These are phyloP conservation scores for Etheostoma spectabile DNA, from an alignment of 2,113 vertebrate genomes.

Conservation along the genomic window DNA sequence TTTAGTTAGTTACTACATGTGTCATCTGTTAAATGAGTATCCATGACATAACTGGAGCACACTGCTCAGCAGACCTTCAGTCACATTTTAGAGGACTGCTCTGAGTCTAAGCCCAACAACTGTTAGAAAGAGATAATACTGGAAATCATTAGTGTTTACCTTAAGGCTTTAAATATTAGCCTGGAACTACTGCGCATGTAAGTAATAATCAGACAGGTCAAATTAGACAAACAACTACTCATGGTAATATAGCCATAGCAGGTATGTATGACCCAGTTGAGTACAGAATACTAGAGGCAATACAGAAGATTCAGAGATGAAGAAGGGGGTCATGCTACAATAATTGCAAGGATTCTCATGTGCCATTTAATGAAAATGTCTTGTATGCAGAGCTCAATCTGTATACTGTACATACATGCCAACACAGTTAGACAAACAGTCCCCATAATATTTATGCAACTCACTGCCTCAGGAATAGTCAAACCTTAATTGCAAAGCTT, in stretches of 20 bases:
- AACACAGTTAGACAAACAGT: background rate
- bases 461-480: background rate
- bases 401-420: background rate
- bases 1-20: background rate
- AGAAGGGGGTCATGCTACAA: background rate
- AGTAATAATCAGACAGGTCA: slow-evolving; percentile 16
- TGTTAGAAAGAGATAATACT: background rate
- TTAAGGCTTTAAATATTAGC: slow-evolving; percentile 12
- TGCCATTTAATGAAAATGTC: slow-evolving; percentile 2
- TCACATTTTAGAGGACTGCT: background rate
- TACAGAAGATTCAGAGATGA: background rate
- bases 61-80: slow-evolving; percentile 3
- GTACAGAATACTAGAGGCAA: background rate
- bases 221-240: slow-evolving; percentile 61
- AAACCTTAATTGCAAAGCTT: background rate
- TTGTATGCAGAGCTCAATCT: background rate
- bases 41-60: background rate
- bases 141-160: background rate
- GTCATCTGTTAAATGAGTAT: background rate
- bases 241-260: slow-evolving; percentile 13
- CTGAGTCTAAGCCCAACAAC: slow-evolving; percentile 1
- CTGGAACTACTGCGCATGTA: background rate
- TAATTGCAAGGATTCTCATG: background rate
- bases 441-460: background rate
- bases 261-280: slow-evolving; percentile 33